Evolutionary conservation across 2,797 vertebrate species (phyloP), one percentile per base, ranked within the genome.

Genomic region (Carduelis carduelis): DNA sequence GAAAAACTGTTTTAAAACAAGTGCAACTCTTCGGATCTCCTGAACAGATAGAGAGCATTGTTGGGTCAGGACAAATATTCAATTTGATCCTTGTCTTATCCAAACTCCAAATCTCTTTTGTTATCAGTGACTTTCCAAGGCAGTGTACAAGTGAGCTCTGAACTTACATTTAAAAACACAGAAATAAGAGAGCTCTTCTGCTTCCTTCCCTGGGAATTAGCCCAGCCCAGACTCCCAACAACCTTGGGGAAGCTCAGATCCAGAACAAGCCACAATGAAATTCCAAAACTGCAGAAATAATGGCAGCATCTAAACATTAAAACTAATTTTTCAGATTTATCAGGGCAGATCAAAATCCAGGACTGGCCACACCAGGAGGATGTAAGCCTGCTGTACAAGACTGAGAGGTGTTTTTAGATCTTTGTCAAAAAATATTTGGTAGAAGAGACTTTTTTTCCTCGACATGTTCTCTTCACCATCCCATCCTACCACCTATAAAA

Each of bases 61-160:
- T 50, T 86, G 64, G 64, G 49, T 77, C 82, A 85, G 64, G 82
- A 90, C 82, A 96, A 96, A 95, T 61, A 93, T 89, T 88, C 78
- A 63, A 90, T 92, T 92, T 95, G 91, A 95, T 93, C 85, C 63
- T 74, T 94, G 88, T 92, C 70, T 89, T 93, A 94, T 52, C 90
- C 70, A 61, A 79, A 89, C 39, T 44, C 63, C 71, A 59, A 80
- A 87, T 87, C 75, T 89, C 59, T 75, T 94, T 87, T 90, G 59
- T 83, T 70, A 89, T 82, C 81, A 49, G 70, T 35, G 87, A 53
- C 60, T 92, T 95, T 91, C 81, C 70, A 61, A 77, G 61, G 43
- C 55, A 44, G 13, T 47, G 72, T 71, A 74, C 86, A 90, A 77
- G 60, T 57, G 60, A 82, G 30, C 9, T 88, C 75, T 82, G 75